Evolutionary conservation across 2,113 vertebrate species (phyloP).

Genomic region (Panthera uncia): DNA sequence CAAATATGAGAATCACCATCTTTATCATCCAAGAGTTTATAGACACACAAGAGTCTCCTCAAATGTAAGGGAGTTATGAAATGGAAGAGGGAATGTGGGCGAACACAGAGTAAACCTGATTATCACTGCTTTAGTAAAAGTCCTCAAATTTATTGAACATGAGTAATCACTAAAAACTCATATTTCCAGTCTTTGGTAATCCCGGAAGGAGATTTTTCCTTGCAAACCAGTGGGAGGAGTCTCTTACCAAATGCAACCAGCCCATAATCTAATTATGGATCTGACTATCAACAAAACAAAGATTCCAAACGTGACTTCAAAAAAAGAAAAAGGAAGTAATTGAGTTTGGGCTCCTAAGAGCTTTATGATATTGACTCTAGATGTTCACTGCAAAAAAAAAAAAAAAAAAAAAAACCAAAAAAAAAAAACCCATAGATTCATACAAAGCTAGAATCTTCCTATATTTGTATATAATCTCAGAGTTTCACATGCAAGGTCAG

Average conservation of each 20-base stretch:
- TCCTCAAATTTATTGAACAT: neutral
- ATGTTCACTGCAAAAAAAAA: neutral
- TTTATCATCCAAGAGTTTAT: neutral
- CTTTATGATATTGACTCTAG: neutral
- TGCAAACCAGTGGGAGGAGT: neutral
- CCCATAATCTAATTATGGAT: neutral
- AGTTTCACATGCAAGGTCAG: neutral
- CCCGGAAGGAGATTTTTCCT: neutral
- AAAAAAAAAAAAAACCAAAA: too few relatives aligned
- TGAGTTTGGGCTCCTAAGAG: neutral
- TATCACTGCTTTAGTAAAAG: neutral
- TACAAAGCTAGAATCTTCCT: neutral
- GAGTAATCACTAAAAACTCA: neutral
- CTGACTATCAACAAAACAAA: neutral
- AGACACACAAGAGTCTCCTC: neutral
- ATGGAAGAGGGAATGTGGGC: neutral
- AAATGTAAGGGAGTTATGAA: neutral
- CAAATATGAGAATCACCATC: neutral
- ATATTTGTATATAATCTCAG: neutral
- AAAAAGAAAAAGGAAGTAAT: neutral
- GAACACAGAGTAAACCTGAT: neutral
- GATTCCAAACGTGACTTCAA: neutral
- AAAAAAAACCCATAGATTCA: neutral
- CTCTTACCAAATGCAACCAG: neutral
- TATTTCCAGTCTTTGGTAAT: neutral